Percentiles rank a stretch among this genome's conserved stretches.
Evolutionary conservation across 64 coral and sea anemone genomes (phyloP).

Genomic region (Stylophora pistillata): DNA sequence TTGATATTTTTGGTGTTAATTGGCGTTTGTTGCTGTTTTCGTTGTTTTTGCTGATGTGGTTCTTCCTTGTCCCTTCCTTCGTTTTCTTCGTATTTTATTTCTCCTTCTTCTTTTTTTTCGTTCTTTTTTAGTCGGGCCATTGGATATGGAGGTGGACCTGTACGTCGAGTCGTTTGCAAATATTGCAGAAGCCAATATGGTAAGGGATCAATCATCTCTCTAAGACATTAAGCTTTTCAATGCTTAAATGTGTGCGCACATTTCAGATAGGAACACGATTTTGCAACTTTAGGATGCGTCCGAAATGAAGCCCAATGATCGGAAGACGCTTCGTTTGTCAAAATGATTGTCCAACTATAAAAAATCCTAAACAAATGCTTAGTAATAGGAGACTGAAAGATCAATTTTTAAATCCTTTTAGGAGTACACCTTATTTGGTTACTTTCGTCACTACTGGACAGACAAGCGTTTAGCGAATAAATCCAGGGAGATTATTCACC

Average conservation of each 20-base stretch:
- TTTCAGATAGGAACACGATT: too few species aligned
- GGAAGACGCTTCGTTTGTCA: too few species aligned
- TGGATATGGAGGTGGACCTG: conserved; percentile 22
- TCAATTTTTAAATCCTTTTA: background rate
- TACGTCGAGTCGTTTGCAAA: conserved; percentile 49
- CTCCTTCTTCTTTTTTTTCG: background rate
- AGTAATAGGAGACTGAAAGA: background rate
- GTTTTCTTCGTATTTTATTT: background rate
- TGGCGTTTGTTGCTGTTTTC: too few species aligned
- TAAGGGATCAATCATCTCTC: background rate
- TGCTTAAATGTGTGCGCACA: too few species aligned
- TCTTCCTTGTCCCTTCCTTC: background rate
- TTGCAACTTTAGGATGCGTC: too few species aligned
- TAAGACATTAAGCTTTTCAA: too few species aligned
- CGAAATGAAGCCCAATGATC: too few species aligned
- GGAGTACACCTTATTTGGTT: conserved; percentile 67
- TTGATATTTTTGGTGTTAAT: too few species aligned
- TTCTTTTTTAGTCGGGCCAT: background rate
- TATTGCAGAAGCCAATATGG: conserved; percentile 55
- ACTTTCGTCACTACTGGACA: conserved; percentile 74
- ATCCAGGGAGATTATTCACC: conserved; percentile 31
- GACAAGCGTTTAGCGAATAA: conserved; percentile 69
- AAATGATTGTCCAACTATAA: too few species aligned
- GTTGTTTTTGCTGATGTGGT: too few species aligned
- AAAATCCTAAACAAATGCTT: too few species aligned